Evolutionary conservation across 2,888 invertebrate genomes (phyloP).

Genomic region (Crossocerus cetratus): DNA sequence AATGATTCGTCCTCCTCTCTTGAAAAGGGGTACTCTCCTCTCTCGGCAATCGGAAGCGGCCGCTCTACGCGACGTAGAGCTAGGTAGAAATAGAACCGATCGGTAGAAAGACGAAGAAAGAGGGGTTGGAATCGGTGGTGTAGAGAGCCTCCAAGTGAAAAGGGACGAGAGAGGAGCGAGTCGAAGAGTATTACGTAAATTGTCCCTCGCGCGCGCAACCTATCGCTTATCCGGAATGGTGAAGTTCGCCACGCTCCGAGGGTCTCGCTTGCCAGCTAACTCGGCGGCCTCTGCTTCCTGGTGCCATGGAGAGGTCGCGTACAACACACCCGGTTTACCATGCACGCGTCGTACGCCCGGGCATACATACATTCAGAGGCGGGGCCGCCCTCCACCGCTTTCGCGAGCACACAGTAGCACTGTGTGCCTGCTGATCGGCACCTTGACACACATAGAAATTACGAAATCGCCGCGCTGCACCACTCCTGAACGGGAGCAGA

Average conservation of each 20-base stretch:
- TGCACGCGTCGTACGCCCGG: neutral
- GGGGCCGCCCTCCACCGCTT: conserved; percentile 4
- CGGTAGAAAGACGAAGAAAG: neutral
- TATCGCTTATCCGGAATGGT: conserved; percentile 31
- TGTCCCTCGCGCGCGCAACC: conserved; percentile 28
- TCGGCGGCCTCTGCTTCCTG: conserved; percentile 33
- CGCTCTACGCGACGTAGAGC: conserved; percentile 12
- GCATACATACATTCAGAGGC: conserved; percentile 6
- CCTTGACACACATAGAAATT: conserved; percentile 62
- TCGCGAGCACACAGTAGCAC: conserved; percentile 11
- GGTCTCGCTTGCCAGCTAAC: conserved; percentile 37
- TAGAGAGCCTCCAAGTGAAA: conserved; percentile 4
- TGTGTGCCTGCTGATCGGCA: conserved; percentile 10
- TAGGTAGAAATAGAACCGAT: conserved; percentile 12
- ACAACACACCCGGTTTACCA: conserved; percentile 12
- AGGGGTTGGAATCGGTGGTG: neutral
- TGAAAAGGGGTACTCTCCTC: neutral
- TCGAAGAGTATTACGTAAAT: conserved; percentile 68
- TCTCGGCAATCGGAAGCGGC: conserved; percentile 2
- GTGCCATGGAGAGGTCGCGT: conserved; percentile 30
- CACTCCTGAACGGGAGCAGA: conserved; percentile 43
- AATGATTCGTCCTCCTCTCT: neutral
- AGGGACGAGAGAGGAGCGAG: conserved; percentile 24
- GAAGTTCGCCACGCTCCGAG: conserved; percentile 37
- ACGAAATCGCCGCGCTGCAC: conserved; percentile 39